Percentiles rank a stretch among this genome's conserved stretches.
These are phyloP conservation scores for Ephydatia muelleri DNA, from an alignment of 37 sponge, comb jelly and placozoan species.

Conservation along the genomic window DNA sequence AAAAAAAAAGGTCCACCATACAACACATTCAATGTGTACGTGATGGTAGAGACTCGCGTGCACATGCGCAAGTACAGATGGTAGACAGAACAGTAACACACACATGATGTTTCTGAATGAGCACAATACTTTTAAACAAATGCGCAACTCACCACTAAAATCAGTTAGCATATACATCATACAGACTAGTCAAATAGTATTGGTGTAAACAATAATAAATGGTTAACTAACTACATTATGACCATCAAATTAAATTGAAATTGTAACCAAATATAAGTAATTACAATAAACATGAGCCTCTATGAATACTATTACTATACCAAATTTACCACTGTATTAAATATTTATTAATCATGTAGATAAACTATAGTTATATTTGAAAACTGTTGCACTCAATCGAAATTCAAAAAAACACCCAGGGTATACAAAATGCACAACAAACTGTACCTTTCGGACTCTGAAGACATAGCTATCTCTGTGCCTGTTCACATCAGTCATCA, in stretches of 20 bases:
- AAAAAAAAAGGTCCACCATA: background rate
- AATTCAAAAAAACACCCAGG: background rate
- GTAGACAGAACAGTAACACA: no score
- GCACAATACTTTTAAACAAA: no score
- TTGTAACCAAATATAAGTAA: no score
- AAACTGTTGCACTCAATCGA: background rate
- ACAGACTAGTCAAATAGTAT: no score
- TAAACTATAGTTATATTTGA: background rate
- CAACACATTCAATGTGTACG: background rate
- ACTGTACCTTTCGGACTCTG: conserved; percentile 78
- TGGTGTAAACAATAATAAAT: conserved; percentile 11
- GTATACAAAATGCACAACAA: background rate
- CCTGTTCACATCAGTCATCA: conserved; percentile 69
- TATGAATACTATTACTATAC: no score
- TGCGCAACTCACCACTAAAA: no score
- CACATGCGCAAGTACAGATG: no score
- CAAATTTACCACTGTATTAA: background rate
- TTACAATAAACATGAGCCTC: no score
- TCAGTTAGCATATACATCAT: no score
- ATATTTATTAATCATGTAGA: background rate
- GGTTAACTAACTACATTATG: background rate
- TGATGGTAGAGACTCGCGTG: background rate
- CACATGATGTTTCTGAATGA: no score
- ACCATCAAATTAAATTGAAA: background rate
- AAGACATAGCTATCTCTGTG: conserved; percentile 86